phyloP scores from a whole-genome alignment of 2,888 invertebrate species.

The Cantharis nigra region DNA sequence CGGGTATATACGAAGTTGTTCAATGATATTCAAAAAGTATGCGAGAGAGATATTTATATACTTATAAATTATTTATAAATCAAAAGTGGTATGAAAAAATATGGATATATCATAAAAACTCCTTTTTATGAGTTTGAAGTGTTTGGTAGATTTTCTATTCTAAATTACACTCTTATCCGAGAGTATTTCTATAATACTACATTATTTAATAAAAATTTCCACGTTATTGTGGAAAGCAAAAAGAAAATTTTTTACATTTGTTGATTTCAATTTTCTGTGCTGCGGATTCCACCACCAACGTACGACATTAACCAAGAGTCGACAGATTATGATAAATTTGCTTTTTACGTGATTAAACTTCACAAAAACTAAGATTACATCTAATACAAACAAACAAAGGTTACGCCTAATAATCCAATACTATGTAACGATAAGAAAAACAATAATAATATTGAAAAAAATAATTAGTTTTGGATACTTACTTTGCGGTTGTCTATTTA shows the following conservation, averaged over 20 bases:
- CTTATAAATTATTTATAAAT: neutral
- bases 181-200: neutral
- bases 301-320: neutral
- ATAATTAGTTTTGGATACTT: neutral
- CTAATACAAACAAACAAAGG: neutral
- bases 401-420: neutral
- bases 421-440: neutral
- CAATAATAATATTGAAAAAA: neutral
- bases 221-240: neutral
- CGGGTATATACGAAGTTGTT: neutral
- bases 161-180: neutral
- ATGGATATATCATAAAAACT: neutral
- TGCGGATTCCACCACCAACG: neutral
- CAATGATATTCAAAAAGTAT: neutral
- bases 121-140: neutral
- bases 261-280: neutral
- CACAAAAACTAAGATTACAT: neutral
- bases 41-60: neutral
- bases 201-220: neutral
- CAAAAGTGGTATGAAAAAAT: neutral
- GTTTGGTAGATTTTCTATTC: neutral
- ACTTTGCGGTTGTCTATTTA: neutral
- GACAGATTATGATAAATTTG: constrained; percentile 1
- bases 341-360: neutral
- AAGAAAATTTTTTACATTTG: neutral